These are phyloP conservation scores for Daboia siamensis DNA, from an alignment of 2,113 vertebrate species.

Conservation along the genomic window DNA sequence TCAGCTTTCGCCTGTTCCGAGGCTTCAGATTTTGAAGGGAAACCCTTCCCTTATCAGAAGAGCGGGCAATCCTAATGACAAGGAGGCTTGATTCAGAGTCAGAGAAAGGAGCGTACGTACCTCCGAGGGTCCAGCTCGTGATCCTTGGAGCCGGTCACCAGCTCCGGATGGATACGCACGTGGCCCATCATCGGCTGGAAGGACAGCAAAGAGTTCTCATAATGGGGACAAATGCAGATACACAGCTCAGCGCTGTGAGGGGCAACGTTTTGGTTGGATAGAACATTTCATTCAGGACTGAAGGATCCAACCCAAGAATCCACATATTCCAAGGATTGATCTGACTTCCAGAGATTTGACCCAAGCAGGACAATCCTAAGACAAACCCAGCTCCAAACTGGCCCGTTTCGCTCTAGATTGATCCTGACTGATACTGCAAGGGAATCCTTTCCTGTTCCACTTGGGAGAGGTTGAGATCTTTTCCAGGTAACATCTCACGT, in stretches of 20 bases:
- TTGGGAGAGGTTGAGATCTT: not conserved
- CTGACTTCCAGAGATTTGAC: not conserved
- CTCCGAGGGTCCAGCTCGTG: constrained; percentile 96
- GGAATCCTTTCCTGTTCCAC: not conserved
- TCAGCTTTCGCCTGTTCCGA: constrained; percentile 20
- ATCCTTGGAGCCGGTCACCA: constrained; percentile 98
- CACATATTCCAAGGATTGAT: not conserved
- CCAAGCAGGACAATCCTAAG: not conserved
- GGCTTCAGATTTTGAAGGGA: not conserved
- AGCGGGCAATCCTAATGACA: too few species aligned
- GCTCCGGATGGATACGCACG: constrained; percentile 94
- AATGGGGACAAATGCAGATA: not conserved
- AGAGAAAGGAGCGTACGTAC: constrained; percentile 54
- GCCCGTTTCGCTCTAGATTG: not conserved
- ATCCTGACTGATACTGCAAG: not conserved
- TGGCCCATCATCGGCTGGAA: constrained; percentile 96
- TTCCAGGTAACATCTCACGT: not conserved
- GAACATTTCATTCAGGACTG: not conserved
- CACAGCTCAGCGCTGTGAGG: not conserved
- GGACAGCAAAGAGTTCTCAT: constrained; percentile 20
- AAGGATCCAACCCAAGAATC: not conserved
- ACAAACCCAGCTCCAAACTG: not conserved
- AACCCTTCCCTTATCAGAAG: too few species aligned
- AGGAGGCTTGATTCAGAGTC: not conserved
- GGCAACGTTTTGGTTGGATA: not conserved